These are phyloP conservation scores for Oncorhynchus kisutch DNA, from an alignment of 2,113 vertebrate genomes.

Conservation along the genomic window DNA sequence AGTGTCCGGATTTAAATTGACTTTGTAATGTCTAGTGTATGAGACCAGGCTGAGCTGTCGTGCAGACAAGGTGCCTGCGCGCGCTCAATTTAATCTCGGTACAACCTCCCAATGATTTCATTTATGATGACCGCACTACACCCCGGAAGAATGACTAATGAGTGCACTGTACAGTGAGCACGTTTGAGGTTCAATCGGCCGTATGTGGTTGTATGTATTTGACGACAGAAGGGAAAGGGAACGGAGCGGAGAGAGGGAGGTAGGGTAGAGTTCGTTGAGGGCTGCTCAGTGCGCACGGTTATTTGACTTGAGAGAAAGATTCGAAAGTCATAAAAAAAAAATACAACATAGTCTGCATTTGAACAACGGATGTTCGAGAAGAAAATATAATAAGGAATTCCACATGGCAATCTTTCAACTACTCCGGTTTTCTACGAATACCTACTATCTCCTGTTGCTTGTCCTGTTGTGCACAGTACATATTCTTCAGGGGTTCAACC, in stretches of 20 bases:
- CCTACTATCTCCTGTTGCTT: conserved; percentile 1
- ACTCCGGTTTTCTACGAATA: background rate
- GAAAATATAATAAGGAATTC: background rate
- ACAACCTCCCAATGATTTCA: background rate
- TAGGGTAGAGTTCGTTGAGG: background rate
- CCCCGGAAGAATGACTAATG: conserved; percentile 7
- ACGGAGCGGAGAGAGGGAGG: background rate
- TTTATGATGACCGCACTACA: conserved; percentile 1
- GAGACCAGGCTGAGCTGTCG: too few species aligned
- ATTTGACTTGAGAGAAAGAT: too few species aligned
- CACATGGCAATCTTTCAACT: background rate
- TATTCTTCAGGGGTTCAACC: conserved; percentile 67
- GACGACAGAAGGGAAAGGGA: background rate
- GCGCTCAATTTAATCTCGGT: background rate
- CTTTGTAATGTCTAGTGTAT: too few species aligned
- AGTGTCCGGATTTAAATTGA: too few species aligned
- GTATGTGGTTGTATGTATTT: background rate
- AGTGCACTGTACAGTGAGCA: background rate
- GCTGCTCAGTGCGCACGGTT: background rate
- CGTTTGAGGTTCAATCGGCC: background rate
- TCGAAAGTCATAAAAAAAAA: too few species aligned
- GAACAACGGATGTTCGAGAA: too few species aligned
- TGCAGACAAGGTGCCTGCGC: background rate
- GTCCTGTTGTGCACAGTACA: background rate
- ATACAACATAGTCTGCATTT: too few species aligned